Base-by-base conservation (phyloP, 1,140 invertebrate species). In the Brachystomella parvula region DNA sequence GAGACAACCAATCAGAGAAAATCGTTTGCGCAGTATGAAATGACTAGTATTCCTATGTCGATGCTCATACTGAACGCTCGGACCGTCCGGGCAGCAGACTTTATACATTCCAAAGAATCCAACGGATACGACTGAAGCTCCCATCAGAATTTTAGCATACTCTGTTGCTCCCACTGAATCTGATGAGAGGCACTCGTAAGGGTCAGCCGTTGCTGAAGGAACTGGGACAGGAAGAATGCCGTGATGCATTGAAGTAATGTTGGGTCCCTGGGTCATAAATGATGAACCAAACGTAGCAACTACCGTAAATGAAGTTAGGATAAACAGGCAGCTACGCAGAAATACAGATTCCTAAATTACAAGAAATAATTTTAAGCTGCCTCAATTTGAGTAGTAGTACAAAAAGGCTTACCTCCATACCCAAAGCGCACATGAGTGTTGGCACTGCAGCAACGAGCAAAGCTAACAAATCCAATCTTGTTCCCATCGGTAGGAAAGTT, bases 401-500 rank as follows among this genome's bases (percentile, higher is more conserved):
- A 26, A 19, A 12, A 2, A 19, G 3, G 26, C 32, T 75, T 76
- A 86, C 85, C 81, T 86, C 85, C 47, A 87, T 76, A 21, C 85
- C 85, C 71, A 86, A 81, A 83, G 86, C 86, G 72, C 86, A 86
- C 79, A 87, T 83, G 59, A 81, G 81, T 3, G 83, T 85, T 2
- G 86, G 82, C 1, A 86, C 78, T 71, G 84, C 79, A 2, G 86
- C 82, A 17, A 86, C 83, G 0, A 82, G 82, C 3, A 86, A 83
- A n/a, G 85, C 85, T 24, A 86, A 72, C 0, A 86, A 82, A 77
- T 87, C 85, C 53, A 85, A 84, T 82, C 84, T 86, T 2, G 85
- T 84, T 74, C 86, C 85, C 3, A 76, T 57, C 12, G 71, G 71
- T n/a, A 68, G 68, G 49, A 70, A 73, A n/a, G 53, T 61, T 15